phyloP scores from a whole-genome alignment of 2,797 vertebrate genomes.

The Lutjanus campechanus region DNA sequence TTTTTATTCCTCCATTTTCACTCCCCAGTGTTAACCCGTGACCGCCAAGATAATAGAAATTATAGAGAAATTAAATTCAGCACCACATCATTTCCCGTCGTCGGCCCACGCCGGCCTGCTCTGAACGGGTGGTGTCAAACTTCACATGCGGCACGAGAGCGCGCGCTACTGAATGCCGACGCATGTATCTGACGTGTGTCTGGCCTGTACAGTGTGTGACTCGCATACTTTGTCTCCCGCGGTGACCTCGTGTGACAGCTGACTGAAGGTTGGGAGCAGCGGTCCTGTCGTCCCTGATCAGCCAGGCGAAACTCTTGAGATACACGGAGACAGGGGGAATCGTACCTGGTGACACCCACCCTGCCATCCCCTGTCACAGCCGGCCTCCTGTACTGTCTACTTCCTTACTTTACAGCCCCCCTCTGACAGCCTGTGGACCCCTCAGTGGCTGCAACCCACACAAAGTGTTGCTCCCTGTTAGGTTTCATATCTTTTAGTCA shows the following conservation, averaged over 20 bases:
- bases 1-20: conserved; percentile 73
- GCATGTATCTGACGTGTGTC: conserved; percentile 38
- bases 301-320: conserved; percentile 83
- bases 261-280: conserved; percentile 84
- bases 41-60: conserved; percentile 78
- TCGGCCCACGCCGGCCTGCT: conserved; percentile 28
- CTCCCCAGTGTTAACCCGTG: conserved; percentile 76
- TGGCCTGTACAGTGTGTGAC: conserved; percentile 59
- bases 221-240: conserved; percentile 46
- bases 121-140: conserved; percentile 8
- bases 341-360: conserved; percentile 83
- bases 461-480: conserved; percentile 22
- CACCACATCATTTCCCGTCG: conserved; percentile 57
- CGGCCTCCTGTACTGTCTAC: conserved; percentile 52
- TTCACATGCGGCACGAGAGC: conserved; percentile 29
- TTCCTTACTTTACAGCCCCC: conserved; percentile 39
- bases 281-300: conserved; percentile 82
- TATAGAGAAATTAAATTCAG: conserved; percentile 78
- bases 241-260: conserved; percentile 83
- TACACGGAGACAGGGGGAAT: conserved; percentile 65
- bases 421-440: conserved; percentile 64
- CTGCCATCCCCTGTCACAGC: conserved; percentile 78
- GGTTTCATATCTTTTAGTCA: conserved; percentile 19
- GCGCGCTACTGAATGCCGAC: conserved; percentile 21
- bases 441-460: conserved; percentile 34